Evolutionary conservation across 2,113 vertebrate species (phyloP), one percentile per base, ranked within the genome.

Genomic region (Caloenas nicobarica): DNA sequence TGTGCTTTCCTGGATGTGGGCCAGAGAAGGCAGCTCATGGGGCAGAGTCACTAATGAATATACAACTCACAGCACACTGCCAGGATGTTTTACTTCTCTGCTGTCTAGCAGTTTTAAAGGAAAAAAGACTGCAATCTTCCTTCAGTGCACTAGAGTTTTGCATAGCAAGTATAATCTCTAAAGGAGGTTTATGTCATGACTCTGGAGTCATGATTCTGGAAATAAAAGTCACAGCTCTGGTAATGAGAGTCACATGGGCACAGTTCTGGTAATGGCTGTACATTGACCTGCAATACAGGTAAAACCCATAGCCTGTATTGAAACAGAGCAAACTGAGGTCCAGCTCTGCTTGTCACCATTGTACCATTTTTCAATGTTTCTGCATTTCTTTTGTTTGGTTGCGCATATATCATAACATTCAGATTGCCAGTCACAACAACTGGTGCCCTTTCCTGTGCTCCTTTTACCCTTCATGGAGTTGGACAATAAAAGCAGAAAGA

Each of bases 11-110:
- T 94, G 91, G 84, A 87, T 42, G 13, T 1, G 0, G 25, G 87
- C 87, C 95, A 95, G 61, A 91, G 77, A 78, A 91, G 91, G 73
- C 93, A 89, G 53, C 42, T 95, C 46, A 23, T 23, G 74, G 51
- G 60, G 81, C 0, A 0, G 60, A 92, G 57, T 72, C 86, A 69
- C 70, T 91, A 94, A 87, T 66, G 66, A 80, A 50, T 72, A 11
- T 21, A 64, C 33, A 89, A 64, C 81, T 81, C 77, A 66, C 22
- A 93, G 62, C 64, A 82, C 44, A 29, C 57, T 61, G 31, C 4
- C 1, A 61, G 38, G 11, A 87, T 64, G 33, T 62, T 85, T 86
- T 94, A 50, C 64, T 77, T 33, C 76, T 73, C 36, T 40, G 25
- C 61, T 68, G 15, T 53, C 34, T 66, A 61, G 29, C 18, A 78